Percentiles rank a stretch among this genome's conserved stretches.
These are phyloP conservation scores for Leguminivora glycinivorella DNA, from an alignment of 1,140 invertebrate genomes.

Conservation along the genomic window DNA sequence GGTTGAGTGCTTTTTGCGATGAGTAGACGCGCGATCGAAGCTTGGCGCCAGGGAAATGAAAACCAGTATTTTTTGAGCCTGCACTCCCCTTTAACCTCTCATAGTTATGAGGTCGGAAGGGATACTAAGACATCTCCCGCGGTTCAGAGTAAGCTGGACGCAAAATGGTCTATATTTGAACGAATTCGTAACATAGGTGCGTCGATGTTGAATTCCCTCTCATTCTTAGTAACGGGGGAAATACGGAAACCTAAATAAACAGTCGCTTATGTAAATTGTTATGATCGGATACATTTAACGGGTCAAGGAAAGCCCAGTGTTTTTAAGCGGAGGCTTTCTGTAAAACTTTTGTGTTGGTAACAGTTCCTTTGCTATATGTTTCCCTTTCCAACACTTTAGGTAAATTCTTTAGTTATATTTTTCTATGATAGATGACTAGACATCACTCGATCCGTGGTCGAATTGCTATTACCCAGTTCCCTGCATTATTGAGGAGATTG, in stretches of 20 bases:
- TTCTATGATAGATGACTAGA: no score
- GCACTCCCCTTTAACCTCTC: background rate
- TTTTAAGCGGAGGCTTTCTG: background rate
- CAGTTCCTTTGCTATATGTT: no score
- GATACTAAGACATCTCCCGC: constrained; percentile 15
- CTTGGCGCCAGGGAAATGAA: constrained; percentile 35
- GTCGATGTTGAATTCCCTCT: background rate
- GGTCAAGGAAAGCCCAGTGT: background rate
- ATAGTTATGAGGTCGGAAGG: background rate
- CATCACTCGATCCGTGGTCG: no score
- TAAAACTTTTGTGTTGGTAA: background rate
- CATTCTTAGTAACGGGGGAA: constrained; percentile 14
- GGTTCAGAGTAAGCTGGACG: constrained; percentile 26
- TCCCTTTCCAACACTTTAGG: no score
- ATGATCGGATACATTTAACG: background rate
- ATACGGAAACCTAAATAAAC: constrained; percentile 4
- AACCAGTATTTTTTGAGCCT: constrained; percentile 36
- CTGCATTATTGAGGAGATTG: no score
- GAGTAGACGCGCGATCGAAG: constrained; percentile 32
- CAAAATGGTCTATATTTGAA: constrained; percentile 19
- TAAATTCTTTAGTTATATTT: no score
- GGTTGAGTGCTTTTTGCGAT: constrained; percentile 34
- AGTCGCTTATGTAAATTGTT: background rate
- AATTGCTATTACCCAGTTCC: no score
- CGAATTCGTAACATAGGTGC: constrained; percentile 13